These are phyloP conservation scores for Brachionus sp. DNA, from an alignment of 1,140 invertebrate species.

Conservation along the genomic window DNA sequence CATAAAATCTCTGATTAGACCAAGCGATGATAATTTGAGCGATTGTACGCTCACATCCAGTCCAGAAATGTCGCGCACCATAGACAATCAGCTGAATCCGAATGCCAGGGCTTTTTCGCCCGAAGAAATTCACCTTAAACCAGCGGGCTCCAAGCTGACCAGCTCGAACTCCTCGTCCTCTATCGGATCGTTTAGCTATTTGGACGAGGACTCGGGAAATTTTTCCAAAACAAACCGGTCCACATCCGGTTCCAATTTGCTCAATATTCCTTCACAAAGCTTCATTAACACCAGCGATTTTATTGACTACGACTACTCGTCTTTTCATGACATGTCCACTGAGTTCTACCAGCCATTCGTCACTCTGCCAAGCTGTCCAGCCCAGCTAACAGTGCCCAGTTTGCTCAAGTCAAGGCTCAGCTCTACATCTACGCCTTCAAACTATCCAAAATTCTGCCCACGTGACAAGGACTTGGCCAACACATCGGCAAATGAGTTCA, in stretches of 20 bases:
- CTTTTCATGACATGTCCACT: not conserved
- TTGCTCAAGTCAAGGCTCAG: not conserved
- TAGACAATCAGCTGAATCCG: constrained; percentile 11
- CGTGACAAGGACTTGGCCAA: not conserved
- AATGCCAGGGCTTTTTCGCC: not conserved
- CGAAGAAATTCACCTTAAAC: constrained; percentile 11
- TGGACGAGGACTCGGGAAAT: constrained; percentile 1
- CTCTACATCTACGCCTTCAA: not conserved
- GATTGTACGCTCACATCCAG: constrained; percentile 15
- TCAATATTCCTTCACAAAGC: not conserved
- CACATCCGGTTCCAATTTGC: not conserved
- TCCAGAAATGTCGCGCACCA: not conserved
- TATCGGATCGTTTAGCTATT: not conserved
- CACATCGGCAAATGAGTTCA: not conserved
- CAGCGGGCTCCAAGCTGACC: not conserved
- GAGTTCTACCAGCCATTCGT: not conserved
- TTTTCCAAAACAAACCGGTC: not conserved
- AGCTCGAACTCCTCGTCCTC: constrained; percentile 3
- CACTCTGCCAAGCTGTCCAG: not conserved
- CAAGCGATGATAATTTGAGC: not conserved
- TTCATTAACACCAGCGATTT: constrained; percentile 19
- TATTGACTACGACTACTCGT: constrained; percentile 26
- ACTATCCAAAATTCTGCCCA: not conserved
- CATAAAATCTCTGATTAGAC: constrained; percentile 4
- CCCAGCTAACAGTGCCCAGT: not conserved